Conservation (phyloP, 64 coral and sea anemone species). For the Actinia tenebrosa region DNA sequence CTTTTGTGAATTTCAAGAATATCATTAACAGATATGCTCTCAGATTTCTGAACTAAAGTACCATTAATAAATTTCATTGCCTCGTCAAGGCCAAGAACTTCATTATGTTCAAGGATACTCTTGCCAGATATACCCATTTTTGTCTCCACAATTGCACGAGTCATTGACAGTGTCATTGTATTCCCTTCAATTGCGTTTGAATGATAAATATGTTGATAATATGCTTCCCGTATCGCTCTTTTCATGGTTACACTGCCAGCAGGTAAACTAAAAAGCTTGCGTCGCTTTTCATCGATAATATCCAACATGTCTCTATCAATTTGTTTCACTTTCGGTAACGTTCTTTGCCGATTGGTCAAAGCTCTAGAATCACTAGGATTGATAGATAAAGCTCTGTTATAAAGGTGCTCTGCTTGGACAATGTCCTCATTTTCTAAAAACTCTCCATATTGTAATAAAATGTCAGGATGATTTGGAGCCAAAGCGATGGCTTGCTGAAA, state of each 20-base stretch:
- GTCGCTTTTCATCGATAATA: constrained; percentile 85
- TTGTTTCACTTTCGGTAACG: constrained; percentile 92
- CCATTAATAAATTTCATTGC: constrained; percentile 92
- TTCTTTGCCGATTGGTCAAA: constrained; percentile 77
- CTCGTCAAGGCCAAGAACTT: constrained; percentile 92
- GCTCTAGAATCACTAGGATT: constrained; percentile 73
- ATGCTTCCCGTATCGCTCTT: constrained; percentile 88
- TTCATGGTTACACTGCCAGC: constrained; percentile 78
- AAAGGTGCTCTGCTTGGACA: constrained; percentile 86
- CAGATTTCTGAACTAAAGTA: constrained; percentile 74
- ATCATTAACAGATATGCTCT: constrained; percentile 68
- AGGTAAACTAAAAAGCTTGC: constrained; percentile 74
- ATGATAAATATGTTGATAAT: constrained; percentile 96
- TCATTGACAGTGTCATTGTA: constrained; percentile 99
- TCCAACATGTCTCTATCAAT: constrained; percentile 89
- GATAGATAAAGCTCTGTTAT: constrained; percentile 61
- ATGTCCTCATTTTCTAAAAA: constrained; percentile 88
- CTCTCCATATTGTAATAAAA: constrained; percentile 85
- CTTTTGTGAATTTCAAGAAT: constrained; percentile 87
- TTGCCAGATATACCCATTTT: constrained; percentile 94
- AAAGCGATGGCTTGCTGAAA: constrained; percentile 88
- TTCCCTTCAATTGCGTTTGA: constrained; percentile 99
- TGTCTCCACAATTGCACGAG: constrained; percentile 90
- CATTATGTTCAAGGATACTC: constrained; percentile 95
- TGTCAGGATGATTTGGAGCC: constrained; percentile 88